Evolutionary conservation across 2,113 vertebrate genomes (phyloP).

Genomic region (Vanacampus margaritifer): DNA sequence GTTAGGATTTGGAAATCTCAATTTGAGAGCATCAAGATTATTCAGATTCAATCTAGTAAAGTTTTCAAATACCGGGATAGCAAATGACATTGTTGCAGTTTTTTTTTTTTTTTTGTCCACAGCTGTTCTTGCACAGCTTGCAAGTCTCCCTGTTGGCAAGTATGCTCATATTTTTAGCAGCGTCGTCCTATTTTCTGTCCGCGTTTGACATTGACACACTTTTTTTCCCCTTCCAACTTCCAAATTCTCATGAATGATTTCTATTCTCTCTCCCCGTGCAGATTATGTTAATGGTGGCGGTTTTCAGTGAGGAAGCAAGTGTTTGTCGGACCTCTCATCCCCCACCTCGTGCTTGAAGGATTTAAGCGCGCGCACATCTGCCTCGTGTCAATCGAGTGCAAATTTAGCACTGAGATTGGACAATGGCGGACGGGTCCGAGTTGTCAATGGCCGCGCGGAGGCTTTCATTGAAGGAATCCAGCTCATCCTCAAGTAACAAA

Average conservation of each 20-base stretch:
- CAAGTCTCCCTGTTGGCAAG: slow-evolving; percentile 43
- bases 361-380: slow-evolving; percentile 45
- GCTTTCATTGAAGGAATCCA: slow-evolving; percentile 23
- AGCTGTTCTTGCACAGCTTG: slow-evolving; percentile 12
- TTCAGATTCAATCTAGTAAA: too few species aligned
- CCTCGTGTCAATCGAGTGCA: slow-evolving; percentile 45
- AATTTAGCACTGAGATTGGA: slow-evolving; percentile 33
- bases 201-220: slow-evolving; percentile 45
- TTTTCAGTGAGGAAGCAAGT: not conserved
- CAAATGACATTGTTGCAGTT: not conserved
- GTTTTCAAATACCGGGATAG: too few species aligned
- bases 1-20: too few species aligned
- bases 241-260: not conserved
- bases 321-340: slow-evolving; percentile 7
- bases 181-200: slow-evolving; percentile 51
- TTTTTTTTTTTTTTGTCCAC: not conserved
- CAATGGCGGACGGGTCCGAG: slow-evolving; percentile 41
- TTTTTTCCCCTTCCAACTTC: not conserved
- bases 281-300: not conserved
- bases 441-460: slow-evolving; percentile 55
- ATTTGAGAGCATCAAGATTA: too few species aligned
- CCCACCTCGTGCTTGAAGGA: slow-evolving; percentile 30
- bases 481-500: not conserved
- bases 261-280: not conserved
- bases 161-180: slow-evolving; percentile 73